Evolutionary conservation across 2,888 invertebrate species (phyloP), one percentile per base, ranked within the genome.

Genomic region (Ptilodon capucinus): DNA sequence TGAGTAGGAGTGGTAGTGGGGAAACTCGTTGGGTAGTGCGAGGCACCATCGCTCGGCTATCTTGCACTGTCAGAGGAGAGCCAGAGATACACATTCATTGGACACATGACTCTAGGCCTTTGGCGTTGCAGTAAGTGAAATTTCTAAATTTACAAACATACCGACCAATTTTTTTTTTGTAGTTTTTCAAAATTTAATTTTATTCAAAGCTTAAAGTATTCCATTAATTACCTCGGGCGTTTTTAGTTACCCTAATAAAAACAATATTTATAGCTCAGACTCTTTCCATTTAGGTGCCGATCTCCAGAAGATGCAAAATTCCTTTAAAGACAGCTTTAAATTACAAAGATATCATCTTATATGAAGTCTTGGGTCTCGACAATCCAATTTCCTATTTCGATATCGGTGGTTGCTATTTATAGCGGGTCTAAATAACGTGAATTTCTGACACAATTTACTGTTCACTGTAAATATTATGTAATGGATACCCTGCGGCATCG

Each of bases 11-110:
- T 2, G 83, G 78, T 3, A 80, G 83, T 5, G 87, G 89, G n/a
- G 87, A 86, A 53, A 84, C 85, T 0, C 66, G 84, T 42, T 91
- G 91, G 91, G 91, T 91, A 9, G 81, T 91, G 1, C 75, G 91
- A 50, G 90, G 87, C 1, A 78, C 86, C 23, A 92, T 93, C 0
- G 93, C 94, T 0, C 82, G 92, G 40, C 91, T 94, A 46, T 86
- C 92, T 40, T 94, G 94, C 61, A 91, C 92, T 0, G 93, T 93
- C 1, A 90, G 92, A 54, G 94, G 94, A 38, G 93, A 93, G 51
- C 94, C 93, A 11, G 94, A 94, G 35, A 91, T 93, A 41, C 93
- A 93, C 65, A 86, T 94, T 34, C 94, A 90, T 45, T 91, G 91
- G 91, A 91, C 89, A 0, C 89, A 90, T 25, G 91, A 91, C 46